Conservation (phyloP, 2,113 vertebrate species). For the Zosterops lateralis region DNA sequence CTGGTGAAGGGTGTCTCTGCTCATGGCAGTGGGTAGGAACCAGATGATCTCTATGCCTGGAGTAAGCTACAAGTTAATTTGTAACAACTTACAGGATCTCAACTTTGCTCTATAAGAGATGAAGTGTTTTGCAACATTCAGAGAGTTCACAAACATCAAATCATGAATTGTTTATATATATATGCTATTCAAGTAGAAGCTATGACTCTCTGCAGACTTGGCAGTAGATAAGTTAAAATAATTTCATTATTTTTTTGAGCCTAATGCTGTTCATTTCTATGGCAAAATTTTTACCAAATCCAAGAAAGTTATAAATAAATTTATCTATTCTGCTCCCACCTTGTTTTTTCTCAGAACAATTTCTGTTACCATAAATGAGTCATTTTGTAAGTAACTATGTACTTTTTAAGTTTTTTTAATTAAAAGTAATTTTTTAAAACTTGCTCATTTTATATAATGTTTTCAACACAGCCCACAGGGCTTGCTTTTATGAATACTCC, state of each 20-base stretch:
- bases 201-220: background rate
- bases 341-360: background rate
- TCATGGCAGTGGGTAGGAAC: background rate
- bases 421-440: background rate
- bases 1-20: background rate
- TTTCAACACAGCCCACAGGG: background rate
- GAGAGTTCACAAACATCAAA: background rate
- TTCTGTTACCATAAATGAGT: background rate
- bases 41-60: background rate
- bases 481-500: background rate
- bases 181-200: background rate
- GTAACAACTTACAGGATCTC: background rate
- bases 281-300: background rate
- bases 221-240: background rate
- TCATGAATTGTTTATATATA: background rate
- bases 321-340: background rate
- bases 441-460: accelerated
- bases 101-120: background rate
- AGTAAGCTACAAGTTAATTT: background rate
- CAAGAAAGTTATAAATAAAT: background rate
- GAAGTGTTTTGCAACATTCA: background rate
- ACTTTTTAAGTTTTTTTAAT: background rate
- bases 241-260: background rate
- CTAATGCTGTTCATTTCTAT: background rate
- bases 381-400: background rate